These are phyloP conservation scores for Bovichtus diacanthus DNA, from an alignment of 2,797 vertebrate species.

Conservation along the genomic window DNA sequence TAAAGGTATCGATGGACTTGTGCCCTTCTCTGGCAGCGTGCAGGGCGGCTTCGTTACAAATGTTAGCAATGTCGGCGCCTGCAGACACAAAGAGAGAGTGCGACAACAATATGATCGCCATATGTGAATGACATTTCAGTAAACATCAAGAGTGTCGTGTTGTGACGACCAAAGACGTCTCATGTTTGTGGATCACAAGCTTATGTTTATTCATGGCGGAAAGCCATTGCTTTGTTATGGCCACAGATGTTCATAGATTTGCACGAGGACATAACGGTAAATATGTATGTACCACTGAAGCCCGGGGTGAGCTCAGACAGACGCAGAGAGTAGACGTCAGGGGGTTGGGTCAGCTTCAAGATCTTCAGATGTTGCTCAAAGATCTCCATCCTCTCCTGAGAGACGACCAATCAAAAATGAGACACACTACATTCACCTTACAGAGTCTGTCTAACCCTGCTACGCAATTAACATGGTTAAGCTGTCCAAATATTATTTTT, in stretches of 20 bases:
- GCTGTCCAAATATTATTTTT: neutral
- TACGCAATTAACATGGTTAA: neutral
- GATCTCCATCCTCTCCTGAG: slow-evolving; percentile 96
- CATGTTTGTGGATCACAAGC: neutral
- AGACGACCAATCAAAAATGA: neutral
- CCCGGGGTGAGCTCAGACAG: slow-evolving; percentile 96
- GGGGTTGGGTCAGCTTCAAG: slow-evolving; percentile 91
- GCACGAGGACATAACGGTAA: neutral
- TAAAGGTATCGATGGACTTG: slow-evolving; percentile 93
- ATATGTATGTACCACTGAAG: slow-evolving; percentile 91
- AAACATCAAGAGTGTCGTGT: neutral
- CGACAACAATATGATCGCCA: neutral
- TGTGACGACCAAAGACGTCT: neutral
- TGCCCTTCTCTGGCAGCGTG: slow-evolving; percentile 95
- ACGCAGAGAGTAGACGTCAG: slow-evolving; percentile 92
- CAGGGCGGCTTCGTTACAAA: slow-evolving; percentile 97
- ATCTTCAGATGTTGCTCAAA: slow-evolving; percentile 97
- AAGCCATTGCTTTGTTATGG: neutral
- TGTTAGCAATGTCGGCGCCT: slow-evolving; percentile 99
- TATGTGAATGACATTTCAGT: neutral
- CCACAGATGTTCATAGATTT: slow-evolving; percentile 16
- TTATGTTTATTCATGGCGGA: neutral
- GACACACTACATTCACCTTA: neutral
- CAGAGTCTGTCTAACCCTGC: neutral
- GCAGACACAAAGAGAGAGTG: slow-evolving; percentile 22